Base-by-base conservation (phyloP, 2,797 vertebrate species). In the Peromyscus melanophrys region DNA sequence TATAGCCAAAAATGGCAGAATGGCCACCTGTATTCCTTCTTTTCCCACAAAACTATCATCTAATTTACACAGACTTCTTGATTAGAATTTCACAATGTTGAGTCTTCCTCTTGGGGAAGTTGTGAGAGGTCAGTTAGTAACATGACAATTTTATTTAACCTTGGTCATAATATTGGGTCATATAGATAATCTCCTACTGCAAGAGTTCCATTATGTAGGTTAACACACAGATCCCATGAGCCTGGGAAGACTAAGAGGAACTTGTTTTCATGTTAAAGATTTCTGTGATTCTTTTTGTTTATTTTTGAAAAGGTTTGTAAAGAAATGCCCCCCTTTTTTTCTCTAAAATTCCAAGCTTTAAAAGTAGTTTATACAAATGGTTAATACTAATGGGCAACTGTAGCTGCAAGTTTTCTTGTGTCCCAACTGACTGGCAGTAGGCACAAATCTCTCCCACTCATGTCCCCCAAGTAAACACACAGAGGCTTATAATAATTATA, bases 51-150 rank as follows among this genome's bases (percentile, higher is more conserved):
- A 89, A 81, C 34, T 75, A 16, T 96, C 34, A 21, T 81, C 2
- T 29, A 37, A 75, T 90, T 31, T 61, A 55, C 61, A 76, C 69
- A 59, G 31, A 61, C 81, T 81, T 4, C 80, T 82, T 92, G 19
- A 69, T 95, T 92, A 40, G 23, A 83, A 67, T 81, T 94, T 69
- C 78, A 3, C 65, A 27, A 87, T 89, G 75, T 52, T 77, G 3
- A 78, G 59, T 92, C 96, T 92, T 75, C 52, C 55, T 92, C 37
- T 65, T 29, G 80, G 16, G 7, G 19, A 6, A 95, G 23, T 96
- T 61, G 71, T 82, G 14, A 13, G 19, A 85, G 52, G n/a, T 80
- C 34, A 86, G 4, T 80, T 59, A 88, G 43, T 89, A 12, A 84
- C 46, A 80, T 40, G 67, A 55, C 10, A 81, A 40, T 43, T 61